A percentile compares a stretch with the other conserved stretches of the same genome.
Evolutionary conservation across 2,888 invertebrate genomes (phyloP).

Genomic region (Pelosia muscerda): DNA sequence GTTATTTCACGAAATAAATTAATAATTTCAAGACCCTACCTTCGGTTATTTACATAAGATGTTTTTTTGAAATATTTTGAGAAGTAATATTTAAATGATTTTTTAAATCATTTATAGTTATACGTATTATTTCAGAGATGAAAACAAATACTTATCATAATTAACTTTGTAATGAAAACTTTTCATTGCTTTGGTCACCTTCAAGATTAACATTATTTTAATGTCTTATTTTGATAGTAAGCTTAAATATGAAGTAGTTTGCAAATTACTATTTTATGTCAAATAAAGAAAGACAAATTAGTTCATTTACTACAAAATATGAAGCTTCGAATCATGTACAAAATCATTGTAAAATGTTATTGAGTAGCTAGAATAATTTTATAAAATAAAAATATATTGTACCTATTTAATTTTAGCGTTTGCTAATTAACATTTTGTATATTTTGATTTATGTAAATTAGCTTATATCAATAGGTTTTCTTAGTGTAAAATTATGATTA

Average conservation of each 20-base stretch:
- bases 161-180: background rate
- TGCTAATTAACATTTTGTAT: slow-evolving; percentile 46
- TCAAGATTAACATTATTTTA: background rate
- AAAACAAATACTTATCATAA: background rate
- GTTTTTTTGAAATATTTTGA: background rate
- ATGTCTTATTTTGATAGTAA: slow-evolving; percentile 18
- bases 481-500: slow-evolving; percentile 34
- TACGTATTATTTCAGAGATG: background rate
- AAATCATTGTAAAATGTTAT: slow-evolving; percentile 74
- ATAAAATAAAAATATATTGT: slow-evolving; percentile 46
- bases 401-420: slow-evolving; percentile 42
- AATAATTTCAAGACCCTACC: background rate
- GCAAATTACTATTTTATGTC: slow-evolving; percentile 33
- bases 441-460: slow-evolving; percentile 48
- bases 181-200: slow-evolving; percentile 6
- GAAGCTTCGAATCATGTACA: slow-evolving; percentile 82
- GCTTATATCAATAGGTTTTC: slow-evolving; percentile 36
- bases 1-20: background rate
- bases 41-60: background rate
- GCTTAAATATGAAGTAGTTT: slow-evolving; percentile 33
- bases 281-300: slow-evolving; percentile 47
- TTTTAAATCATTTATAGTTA: background rate
- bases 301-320: slow-evolving; percentile 58
- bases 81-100: too few relatives aligned
- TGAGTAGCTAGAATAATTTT: slow-evolving; percentile 81